phyloP scores from a whole-genome alignment of 2,888 invertebrate genomes.

The Coleophora deauratella region DNA sequence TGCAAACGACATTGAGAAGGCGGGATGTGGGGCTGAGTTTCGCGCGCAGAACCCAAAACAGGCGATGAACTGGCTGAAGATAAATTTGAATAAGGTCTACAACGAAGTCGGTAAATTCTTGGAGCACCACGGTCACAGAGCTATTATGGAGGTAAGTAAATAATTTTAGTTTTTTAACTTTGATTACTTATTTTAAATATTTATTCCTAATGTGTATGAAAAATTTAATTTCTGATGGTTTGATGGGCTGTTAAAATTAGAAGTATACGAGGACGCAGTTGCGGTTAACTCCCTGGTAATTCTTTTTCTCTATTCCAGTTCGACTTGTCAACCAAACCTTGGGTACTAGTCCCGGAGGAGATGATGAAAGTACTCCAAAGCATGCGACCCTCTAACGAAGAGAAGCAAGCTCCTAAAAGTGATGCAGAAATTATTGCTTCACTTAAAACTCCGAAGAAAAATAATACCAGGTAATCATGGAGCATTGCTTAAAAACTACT shows the following conservation, averaged over 20 bases:
- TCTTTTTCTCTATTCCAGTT: constrained; percentile 65
- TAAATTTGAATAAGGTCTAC: constrained; percentile 59
- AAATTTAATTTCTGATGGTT: too few species aligned
- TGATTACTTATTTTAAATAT: background rate
- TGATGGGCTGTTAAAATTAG: too few species aligned
- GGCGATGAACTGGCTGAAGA: constrained; percentile 74
- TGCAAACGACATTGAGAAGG: constrained; percentile 47
- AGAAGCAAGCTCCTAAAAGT: constrained; percentile 27
- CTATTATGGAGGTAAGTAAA: constrained; percentile 74
- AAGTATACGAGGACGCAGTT: too few species aligned
- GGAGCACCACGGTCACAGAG: constrained; percentile 80
- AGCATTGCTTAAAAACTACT: too few species aligned
- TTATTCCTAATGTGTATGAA: too few species aligned
- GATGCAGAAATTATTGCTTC: constrained; percentile 61
- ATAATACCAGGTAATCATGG: constrained; percentile 60
- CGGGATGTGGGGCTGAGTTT: constrained; percentile 65
- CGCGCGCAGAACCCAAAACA: constrained; percentile 53
- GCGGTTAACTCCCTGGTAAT: too few species aligned
- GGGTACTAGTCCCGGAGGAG: constrained; percentile 76
- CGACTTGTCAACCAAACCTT: constrained; percentile 77
- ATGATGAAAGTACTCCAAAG: constrained; percentile 78
- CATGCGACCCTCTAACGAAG: constrained; percentile 31
- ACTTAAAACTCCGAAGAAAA: constrained; percentile 64
- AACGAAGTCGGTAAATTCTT: constrained; percentile 74
- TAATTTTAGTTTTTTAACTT: too few species aligned